phyloP scores from a whole-genome alignment of 2,113 vertebrate genomes.

The Epinephelus cyanopodus region DNA sequence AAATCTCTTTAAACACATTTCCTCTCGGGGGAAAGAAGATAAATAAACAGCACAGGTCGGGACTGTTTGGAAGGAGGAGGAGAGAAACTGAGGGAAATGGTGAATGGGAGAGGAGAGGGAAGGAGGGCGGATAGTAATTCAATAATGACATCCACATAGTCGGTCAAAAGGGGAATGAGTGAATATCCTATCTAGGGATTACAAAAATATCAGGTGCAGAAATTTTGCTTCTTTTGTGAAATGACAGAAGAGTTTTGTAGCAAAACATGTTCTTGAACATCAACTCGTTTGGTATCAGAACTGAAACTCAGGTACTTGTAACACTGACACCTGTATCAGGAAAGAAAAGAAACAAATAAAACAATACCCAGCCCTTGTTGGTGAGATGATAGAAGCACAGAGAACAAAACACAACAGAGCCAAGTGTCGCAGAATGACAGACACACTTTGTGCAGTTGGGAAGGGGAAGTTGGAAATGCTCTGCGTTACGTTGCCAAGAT shows the following conservation, averaged over 20 bases:
- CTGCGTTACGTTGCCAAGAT: not conserved
- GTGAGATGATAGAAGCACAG: not conserved
- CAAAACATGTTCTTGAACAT: not conserved
- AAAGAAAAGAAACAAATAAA: not conserved
- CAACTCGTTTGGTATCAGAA: not conserved
- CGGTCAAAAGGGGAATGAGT: not conserved
- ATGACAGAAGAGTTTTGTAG: not conserved
- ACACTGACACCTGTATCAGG: not conserved
- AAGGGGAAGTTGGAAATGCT: not conserved
- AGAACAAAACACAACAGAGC: not conserved
- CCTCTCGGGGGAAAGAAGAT: slow-evolving; percentile 25
- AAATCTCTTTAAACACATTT: slow-evolving; percentile 30
- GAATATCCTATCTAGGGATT: not conserved
- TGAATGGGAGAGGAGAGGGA: not conserved
- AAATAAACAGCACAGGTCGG: slow-evolving; percentile 37
- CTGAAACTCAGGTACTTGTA: not conserved
- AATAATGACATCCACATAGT: not conserved
- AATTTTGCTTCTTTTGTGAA: too few relatives aligned
- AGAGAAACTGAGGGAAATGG: not conserved
- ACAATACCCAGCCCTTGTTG: not conserved
- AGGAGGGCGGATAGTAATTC: too few relatives aligned
- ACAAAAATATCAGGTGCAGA: not conserved
- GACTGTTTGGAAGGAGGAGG: slow-evolving; percentile 17
- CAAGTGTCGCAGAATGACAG: not conserved
- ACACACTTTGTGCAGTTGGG: not conserved